Evolutionary conservation across 92 coral and sea anemone genomes (phyloP).

Genomic region (Porites evermanni): DNA sequence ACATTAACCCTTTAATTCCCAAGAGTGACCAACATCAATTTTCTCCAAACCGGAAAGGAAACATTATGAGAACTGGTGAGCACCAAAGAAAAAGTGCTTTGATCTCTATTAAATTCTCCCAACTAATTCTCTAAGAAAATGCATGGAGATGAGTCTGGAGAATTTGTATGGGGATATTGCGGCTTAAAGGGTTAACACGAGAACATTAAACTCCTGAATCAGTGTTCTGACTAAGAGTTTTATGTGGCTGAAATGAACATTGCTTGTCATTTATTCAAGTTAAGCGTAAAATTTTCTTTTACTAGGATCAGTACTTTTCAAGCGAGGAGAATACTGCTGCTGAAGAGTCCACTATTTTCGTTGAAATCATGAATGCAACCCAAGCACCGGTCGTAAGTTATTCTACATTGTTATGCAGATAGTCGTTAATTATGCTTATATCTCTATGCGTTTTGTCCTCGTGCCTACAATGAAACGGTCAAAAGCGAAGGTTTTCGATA

Average conservation of each 20-base stretch:
- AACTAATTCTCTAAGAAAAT: no score
- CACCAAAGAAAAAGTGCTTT: no score
- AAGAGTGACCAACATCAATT: no score
- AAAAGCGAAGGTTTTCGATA: not conserved
- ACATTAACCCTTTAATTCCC: no score
- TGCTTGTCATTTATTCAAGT: not conserved
- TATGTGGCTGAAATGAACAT: not conserved
- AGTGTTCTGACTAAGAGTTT: not conserved
- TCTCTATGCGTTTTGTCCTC: not conserved
- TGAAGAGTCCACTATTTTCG: conserved; percentile 12
- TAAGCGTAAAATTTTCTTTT: not conserved
- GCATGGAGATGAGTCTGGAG: no score
- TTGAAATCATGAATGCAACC: conserved; percentile 5
- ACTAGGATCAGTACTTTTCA: conserved; percentile 37
- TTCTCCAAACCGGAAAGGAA: no score
- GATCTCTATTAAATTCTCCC: no score
- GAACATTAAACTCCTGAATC: not conserved
- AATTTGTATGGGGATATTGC: no score
- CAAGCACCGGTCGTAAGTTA: not conserved
- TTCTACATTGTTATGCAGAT: not conserved
- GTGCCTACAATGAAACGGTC: not conserved
- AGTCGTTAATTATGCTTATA: not conserved
- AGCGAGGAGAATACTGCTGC: conserved; percentile 12
- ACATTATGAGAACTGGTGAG: no score
- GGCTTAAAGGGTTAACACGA: not conserved